Evolutionary conservation across 2,797 vertebrate species (phyloP).

Genomic region (Melanotaenia maccullochi): DNA sequence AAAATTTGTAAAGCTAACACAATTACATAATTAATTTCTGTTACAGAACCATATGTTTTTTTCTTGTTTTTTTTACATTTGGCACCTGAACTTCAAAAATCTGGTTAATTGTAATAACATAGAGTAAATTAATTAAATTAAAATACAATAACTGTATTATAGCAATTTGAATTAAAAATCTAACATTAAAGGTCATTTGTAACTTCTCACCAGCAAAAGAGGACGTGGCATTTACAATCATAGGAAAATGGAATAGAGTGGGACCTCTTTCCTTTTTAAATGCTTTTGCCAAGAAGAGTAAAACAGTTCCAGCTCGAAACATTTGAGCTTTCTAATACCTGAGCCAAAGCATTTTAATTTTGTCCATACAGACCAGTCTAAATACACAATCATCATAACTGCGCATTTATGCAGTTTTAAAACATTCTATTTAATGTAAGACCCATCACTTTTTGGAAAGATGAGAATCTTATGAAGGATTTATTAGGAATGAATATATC

Average conservation of each 20-base stretch:
- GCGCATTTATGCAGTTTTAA: not conserved
- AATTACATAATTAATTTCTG: not conserved
- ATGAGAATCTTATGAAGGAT: not conserved
- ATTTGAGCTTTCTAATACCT: slow-evolving; percentile 22
- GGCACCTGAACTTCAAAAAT: not conserved
- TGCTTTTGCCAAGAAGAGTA: not conserved
- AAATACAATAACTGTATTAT: not conserved
- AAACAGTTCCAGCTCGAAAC: slow-evolving; percentile 26
- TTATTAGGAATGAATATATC: not conserved
- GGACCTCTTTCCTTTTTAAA: slow-evolving; percentile 6
- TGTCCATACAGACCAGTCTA: not conserved
- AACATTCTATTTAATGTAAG: not conserved
- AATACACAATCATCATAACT: no score
- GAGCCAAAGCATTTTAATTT: slow-evolving; percentile 6
- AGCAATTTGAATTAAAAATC: not conserved
- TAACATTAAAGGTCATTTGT: no score
- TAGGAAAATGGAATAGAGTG: slow-evolving; percentile 34
- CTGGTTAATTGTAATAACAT: not conserved
- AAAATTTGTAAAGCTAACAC: not conserved
- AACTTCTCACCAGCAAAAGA: not conserved
- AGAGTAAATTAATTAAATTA: not conserved
- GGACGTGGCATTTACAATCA: not conserved
- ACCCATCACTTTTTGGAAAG: not conserved
- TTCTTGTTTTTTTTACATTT: no score
- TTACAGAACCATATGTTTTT: no score